A percentile compares a stretch with the other conserved stretches of the same genome.
Conservation (phyloP, 2,888 invertebrate species). For the Melanostoma scalare region DNA sequence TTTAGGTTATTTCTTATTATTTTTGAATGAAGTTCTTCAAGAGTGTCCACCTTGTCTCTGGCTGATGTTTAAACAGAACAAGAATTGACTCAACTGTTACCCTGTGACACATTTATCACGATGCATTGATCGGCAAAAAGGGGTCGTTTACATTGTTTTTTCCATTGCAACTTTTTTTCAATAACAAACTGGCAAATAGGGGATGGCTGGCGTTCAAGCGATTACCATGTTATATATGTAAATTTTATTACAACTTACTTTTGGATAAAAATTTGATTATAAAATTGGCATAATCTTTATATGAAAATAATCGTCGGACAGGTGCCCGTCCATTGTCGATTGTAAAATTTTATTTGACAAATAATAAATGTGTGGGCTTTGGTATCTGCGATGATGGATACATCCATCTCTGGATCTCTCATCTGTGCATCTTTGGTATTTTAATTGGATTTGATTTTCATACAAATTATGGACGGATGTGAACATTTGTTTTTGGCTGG, state of each 20-base stretch:
- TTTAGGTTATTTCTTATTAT: not conserved
- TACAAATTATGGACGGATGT: constrained; percentile 61
- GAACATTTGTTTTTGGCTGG: constrained; percentile 4
- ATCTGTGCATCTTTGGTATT: constrained; percentile 53
- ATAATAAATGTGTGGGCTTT: constrained; percentile 56
- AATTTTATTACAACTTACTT: constrained; percentile 58
- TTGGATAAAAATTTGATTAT: constrained; percentile 72
- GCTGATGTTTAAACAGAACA: constrained; percentile 63
- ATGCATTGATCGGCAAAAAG: constrained; percentile 38
- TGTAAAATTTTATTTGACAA: constrained; percentile 71
- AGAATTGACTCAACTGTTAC: constrained; percentile 65
- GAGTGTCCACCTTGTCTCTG: constrained; percentile 68
- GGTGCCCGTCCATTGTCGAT: constrained; percentile 34
- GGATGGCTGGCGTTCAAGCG: constrained; percentile 20
- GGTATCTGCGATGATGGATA: constrained; percentile 25
- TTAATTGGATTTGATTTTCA: constrained; percentile 72
- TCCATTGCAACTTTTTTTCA: not conserved
- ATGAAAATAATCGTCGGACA: constrained; percentile 68
- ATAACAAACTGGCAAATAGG: constrained; percentile 13
- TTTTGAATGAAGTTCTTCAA: constrained; percentile 50
- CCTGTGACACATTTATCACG: constrained; percentile 66
- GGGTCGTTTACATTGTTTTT: constrained; percentile 5
- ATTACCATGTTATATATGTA: constrained; percentile 57
- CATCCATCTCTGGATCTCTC: constrained; percentile 29
- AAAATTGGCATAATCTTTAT: constrained; percentile 72